Evolutionary conservation across 2,113 vertebrate genomes (phyloP).

Genomic region (Clinocottus analis): DNA sequence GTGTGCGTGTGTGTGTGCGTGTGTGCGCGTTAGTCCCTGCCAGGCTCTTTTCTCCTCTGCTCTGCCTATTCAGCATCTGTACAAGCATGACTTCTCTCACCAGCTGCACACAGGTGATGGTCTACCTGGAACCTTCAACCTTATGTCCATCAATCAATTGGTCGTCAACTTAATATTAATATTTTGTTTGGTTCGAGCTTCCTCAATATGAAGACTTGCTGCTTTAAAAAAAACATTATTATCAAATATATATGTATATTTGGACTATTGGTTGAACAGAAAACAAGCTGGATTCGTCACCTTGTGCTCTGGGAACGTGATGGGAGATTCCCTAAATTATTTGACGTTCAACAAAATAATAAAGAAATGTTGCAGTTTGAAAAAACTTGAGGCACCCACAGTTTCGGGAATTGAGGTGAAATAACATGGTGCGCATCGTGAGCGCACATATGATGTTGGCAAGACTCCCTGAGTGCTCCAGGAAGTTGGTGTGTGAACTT

Average conservation of each 20-base stretch:
- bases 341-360: not conserved
- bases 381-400: no score
- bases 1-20: not conserved
- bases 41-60: not conserved
- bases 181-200: not conserved
- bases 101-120: conserved; percentile 6
- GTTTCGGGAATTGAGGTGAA: no score
- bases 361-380: not conserved
- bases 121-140: not conserved
- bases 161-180: not conserved
- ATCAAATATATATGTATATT: not conserved
- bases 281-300: not conserved
- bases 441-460: not conserved
- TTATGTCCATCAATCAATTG: not conserved
- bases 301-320: not conserved
- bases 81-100: conserved; percentile 5
- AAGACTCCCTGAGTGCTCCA: not conserved
- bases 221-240: no score
- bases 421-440: no score
- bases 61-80: conserved; percentile 18
- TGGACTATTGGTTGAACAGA: not conserved
- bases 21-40: not conserved
- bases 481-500: not conserved
- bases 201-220: not conserved
- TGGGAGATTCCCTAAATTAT: not conserved